Conservation (phyloP, 1,140 invertebrate species). For the Microplitis demolitor region DNA sequence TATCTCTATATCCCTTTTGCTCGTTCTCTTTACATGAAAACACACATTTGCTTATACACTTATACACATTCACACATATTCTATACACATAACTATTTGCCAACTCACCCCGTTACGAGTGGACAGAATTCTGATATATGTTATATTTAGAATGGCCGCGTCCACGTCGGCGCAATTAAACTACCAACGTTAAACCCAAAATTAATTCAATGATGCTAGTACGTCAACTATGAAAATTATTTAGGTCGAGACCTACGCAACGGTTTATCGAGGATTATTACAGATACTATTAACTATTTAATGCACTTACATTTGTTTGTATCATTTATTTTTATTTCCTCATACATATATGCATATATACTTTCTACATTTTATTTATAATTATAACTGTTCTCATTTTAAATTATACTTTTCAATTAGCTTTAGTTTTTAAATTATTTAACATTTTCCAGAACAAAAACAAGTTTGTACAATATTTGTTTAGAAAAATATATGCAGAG, state of each 20-base stretch:
- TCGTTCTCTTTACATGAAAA: not conserved
- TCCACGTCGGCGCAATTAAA: constrained; percentile 18
- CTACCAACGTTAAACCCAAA: not conserved
- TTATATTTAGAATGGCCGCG: constrained; percentile 2
- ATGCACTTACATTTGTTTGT: not conserved
- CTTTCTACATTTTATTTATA: no score
- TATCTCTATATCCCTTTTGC: no score
- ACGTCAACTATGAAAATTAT: constrained; percentile 13
- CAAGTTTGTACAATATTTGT: no score
- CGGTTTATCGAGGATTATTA: not conserved
- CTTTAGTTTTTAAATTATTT: no score
- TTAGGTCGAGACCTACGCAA: constrained; percentile 4
- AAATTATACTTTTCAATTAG: no score
- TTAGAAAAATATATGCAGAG: no score
- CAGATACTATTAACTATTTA: not conserved
- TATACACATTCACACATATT: not conserved
- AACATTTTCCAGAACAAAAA: no score
- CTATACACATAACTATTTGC: not conserved
- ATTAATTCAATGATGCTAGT: constrained; percentile 21
- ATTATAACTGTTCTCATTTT: no score
- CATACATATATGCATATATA: no score
- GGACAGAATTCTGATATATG: constrained; percentile 1
- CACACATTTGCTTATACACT: not conserved
- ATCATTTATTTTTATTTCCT: not conserved
- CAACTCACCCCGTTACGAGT: not conserved